Conservation (phyloP, 2,888 invertebrate species). For the Acanthosepion pharaonis region DNA sequence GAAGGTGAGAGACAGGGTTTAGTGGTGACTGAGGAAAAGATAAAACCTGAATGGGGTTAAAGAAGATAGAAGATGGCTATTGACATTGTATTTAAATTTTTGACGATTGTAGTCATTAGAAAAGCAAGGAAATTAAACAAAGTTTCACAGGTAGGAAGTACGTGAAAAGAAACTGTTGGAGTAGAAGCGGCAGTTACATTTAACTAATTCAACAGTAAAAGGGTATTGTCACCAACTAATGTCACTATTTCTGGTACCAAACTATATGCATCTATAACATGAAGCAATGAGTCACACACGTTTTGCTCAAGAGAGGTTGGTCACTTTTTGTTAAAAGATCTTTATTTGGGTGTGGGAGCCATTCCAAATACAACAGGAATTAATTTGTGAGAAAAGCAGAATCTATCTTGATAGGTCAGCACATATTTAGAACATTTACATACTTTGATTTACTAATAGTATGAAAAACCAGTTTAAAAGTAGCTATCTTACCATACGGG, state of each 20-base stretch:
- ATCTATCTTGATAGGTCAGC: neutral
- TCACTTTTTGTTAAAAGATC: neutral
- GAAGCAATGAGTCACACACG: neutral
- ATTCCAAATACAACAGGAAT: neutral
- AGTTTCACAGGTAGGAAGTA: no score
- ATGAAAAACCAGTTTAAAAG: neutral
- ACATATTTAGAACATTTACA: no score
- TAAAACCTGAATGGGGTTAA: no score
- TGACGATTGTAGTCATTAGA: no score
- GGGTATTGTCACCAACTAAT: neutral
- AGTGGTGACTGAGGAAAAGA: no score
- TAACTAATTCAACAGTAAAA: no score
- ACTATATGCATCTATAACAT: neutral
- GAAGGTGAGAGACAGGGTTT: no score
- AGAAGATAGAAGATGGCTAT: no score
- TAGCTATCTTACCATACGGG: neutral
- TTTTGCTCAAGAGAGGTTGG: neutral
- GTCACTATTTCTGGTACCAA: neutral
- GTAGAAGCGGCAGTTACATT: no score
- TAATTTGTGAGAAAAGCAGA: neutral
- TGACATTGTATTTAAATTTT: no score
- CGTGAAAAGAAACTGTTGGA: no score
- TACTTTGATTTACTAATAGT: neutral
- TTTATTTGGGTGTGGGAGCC: neutral
- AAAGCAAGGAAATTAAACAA: no score